Evolutionary conservation across 1,140 invertebrate genomes (phyloP).

Genomic region (Steinernema feltiae): DNA sequence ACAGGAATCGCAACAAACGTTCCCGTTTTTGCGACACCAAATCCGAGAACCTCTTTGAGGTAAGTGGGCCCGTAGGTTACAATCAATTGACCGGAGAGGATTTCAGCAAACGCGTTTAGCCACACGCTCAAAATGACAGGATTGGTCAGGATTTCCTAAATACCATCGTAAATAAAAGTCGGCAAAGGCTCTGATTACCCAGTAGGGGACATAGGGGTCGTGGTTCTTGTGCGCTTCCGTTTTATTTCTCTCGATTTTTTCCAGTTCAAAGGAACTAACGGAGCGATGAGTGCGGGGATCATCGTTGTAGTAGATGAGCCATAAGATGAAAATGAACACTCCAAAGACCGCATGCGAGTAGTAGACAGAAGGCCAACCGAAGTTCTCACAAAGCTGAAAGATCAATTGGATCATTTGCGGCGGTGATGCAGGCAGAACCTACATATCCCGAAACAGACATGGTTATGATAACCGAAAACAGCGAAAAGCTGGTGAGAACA

Average conservation of each 20-base stretch:
- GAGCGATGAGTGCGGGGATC: slow-evolving; percentile 27
- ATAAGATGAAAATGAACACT: slow-evolving; percentile 25
- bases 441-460: slow-evolving; percentile 38
- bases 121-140: slow-evolving; percentile 34
- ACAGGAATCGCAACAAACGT: slow-evolving; percentile 35
- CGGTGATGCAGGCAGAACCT: too few species aligned
- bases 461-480: slow-evolving; percentile 39
- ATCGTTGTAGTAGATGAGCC: slow-evolving; percentile 30
- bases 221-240: slow-evolving; percentile 28
- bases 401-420: too few species aligned
- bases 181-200: slow-evolving; percentile 7
- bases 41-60: slow-evolving; percentile 32
- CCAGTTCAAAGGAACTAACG: slow-evolving; percentile 35
- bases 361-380: slow-evolving; percentile 37
- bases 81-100: slow-evolving; percentile 38
- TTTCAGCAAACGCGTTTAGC: slow-evolving; percentile 36
- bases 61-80: slow-evolving; percentile 38
- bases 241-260: slow-evolving; percentile 38
- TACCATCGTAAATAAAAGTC: neutral
- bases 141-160: slow-evolving; percentile 31
- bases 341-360: slow-evolving; percentile 35
- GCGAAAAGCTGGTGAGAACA: slow-evolving; percentile 36
- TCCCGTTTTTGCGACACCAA: slow-evolving; percentile 32
- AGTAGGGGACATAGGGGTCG: slow-evolving; percentile 32
- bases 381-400: slow-evolving; percentile 36